phyloP scores from a whole-genome alignment of 1,140 invertebrate species.

The Helicoverpa zea region DNA sequence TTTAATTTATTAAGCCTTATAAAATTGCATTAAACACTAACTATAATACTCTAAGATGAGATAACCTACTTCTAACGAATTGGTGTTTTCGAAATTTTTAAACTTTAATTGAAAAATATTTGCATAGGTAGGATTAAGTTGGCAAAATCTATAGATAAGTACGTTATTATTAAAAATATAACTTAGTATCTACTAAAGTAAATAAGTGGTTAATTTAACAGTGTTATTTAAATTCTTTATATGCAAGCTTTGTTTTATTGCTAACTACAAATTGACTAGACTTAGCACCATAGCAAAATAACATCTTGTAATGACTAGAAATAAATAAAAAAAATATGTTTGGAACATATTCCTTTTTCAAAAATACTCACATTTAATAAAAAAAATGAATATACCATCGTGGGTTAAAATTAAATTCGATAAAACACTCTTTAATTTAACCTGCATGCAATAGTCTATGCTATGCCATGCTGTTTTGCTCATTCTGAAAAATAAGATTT shows the following conservation, averaged over 20 bases:
- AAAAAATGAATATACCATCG: too few species aligned
- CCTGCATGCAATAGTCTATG: too few species aligned
- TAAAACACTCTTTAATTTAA: too few species aligned
- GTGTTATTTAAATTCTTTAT: slow-evolving; percentile 8
- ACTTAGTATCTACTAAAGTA: slow-evolving; percentile 16
- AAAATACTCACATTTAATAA: too few species aligned
- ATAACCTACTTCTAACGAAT: slow-evolving; percentile 33
- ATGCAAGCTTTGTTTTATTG: slow-evolving; percentile 57
- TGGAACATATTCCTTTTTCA: too few species aligned
- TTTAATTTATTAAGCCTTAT: slow-evolving; percentile 43
- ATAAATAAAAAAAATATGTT: neutral
- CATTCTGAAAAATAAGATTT: neutral
- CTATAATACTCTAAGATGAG: slow-evolving; percentile 31
- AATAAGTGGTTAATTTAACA: neutral
- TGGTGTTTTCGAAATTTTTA: slow-evolving; percentile 32
- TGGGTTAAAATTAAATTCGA: too few species aligned
- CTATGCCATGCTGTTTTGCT: neutral
- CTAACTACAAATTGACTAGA: slow-evolving; percentile 66
- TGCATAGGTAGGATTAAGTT: neutral
- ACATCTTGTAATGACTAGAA: slow-evolving; percentile 37
- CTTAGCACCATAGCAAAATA: slow-evolving; percentile 71
- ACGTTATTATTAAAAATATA: slow-evolving; percentile 5
- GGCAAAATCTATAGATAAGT: too few species aligned
- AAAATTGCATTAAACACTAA: slow-evolving; percentile 37
- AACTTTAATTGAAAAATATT: slow-evolving; percentile 15